phyloP scores from a whole-genome alignment of 1,140 invertebrate genomes.

The Nasonia vitripennis region DNA sequence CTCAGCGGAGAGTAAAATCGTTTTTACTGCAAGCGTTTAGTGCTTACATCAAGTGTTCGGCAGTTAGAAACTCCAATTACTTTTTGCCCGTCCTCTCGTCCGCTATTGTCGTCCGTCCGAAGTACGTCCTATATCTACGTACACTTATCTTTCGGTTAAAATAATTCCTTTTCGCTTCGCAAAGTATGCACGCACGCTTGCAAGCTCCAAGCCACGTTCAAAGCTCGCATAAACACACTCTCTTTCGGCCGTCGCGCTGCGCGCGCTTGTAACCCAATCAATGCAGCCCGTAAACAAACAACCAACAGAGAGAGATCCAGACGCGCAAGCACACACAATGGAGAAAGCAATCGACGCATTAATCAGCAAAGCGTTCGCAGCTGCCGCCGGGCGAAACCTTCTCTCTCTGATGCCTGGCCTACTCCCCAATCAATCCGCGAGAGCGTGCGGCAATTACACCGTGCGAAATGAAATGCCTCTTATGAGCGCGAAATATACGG shows the following conservation, averaged over 20 bases:
- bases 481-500: not conserved
- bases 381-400: not conserved
- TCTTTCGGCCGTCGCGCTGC: not conserved
- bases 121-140: not conserved
- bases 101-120: not conserved
- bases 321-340: not conserved
- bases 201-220: too few species aligned
- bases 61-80: slow-evolving; percentile 33
- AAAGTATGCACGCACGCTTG: not conserved
- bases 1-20: not conserved
- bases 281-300: slow-evolving; percentile 1
- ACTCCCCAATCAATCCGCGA: not conserved
- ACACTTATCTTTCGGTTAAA: not conserved
- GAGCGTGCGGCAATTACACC: not conserved
- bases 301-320: not conserved
- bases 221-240: not conserved
- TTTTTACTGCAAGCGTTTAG: slow-evolving; percentile 20
- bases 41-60: slow-evolving; percentile 20
- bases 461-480: not conserved
- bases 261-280: not conserved
- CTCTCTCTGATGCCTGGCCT: not conserved
- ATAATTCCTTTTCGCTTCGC: not conserved
- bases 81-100: slow-evolving; percentile 6
- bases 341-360: slow-evolving; percentile 28
- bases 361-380: not conserved